These are phyloP conservation scores for Coleophora deauratella DNA, from an alignment of 2,888 invertebrate species.

Conservation along the genomic window DNA sequence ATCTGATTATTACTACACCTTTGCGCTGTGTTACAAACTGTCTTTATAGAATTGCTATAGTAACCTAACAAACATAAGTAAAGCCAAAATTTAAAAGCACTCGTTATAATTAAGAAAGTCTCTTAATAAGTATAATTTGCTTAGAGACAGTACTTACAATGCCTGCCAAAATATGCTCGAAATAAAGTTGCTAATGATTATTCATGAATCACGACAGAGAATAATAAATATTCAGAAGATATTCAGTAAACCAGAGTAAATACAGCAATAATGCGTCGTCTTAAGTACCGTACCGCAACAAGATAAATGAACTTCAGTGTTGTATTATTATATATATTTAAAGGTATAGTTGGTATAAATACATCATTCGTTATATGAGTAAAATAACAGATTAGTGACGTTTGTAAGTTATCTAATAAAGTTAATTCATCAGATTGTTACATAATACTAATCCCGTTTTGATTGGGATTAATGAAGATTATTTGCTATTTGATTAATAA, in stretches of 20 bases:
- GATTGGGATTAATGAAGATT: too few species aligned
- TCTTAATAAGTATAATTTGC: background rate
- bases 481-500: too few species aligned
- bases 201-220: constrained; percentile 39
- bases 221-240: constrained; percentile 46
- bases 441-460: too few species aligned
- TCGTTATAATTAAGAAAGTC: background rate
- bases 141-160: background rate
- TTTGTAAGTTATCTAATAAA: background rate
- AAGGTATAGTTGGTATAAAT: background rate
- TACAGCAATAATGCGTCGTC: constrained; percentile 35
- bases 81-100: too few species aligned
- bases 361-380: background rate
- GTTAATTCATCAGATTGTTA: too few species aligned
- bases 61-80: too few species aligned
- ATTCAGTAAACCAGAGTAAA: constrained; percentile 41
- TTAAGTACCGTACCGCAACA: constrained; percentile 22
- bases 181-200: constrained; percentile 29
- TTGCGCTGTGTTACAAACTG: too few species aligned
- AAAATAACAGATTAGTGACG: background rate
- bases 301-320: constrained; percentile 26
- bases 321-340: background rate
- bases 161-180: background rate
- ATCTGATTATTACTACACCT: too few species aligned
- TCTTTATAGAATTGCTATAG: too few species aligned